Evolutionary conservation across 2,888 invertebrate genomes (phyloP).

Genomic region (Perizoma flavofasciatum): DNA sequence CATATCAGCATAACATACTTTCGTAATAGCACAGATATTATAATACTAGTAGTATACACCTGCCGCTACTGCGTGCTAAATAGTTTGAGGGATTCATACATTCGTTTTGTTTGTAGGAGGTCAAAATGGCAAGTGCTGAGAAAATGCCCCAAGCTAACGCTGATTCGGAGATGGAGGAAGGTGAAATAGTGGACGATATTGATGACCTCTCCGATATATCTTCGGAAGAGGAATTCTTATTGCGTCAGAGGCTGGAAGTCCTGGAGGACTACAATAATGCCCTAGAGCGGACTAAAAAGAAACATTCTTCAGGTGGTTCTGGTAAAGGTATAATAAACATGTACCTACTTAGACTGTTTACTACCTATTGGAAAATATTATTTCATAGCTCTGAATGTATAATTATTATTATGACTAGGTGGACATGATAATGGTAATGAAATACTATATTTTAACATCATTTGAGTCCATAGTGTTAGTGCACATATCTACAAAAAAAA

Average conservation of each 20-base stretch:
- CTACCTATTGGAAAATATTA: too few species aligned
- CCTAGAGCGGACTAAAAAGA: slow-evolving; percentile 77
- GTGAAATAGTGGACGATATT: slow-evolving; percentile 74
- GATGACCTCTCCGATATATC: slow-evolving; percentile 78
- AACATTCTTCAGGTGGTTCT: slow-evolving; percentile 59
- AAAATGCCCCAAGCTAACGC: slow-evolving; percentile 52
- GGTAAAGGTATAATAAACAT: not conserved
- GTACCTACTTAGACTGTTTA: too few species aligned
- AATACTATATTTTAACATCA: too few species aligned
- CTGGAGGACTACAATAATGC: slow-evolving; percentile 78
- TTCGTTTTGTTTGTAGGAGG: slow-evolving; percentile 12
- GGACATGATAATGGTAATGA: too few species aligned
- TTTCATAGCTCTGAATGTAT: too few species aligned
- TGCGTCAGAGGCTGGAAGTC: slow-evolving; percentile 72
- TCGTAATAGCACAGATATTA: too few species aligned
- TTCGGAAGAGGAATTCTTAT: slow-evolving; percentile 75
- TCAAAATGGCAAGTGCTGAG: slow-evolving; percentile 61
- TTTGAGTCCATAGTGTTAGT: too few species aligned
- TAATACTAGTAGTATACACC: not conserved
- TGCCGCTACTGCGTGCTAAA: slow-evolving; percentile 11
- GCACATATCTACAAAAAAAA: too few species aligned
- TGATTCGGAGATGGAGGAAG: slow-evolving; percentile 79
- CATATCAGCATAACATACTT: not conserved
- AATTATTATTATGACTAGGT: too few species aligned
- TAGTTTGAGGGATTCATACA: not conserved